These are phyloP conservation scores for Thymallus thymallus DNA, from an alignment of 2,113 vertebrate species.

Conservation along the genomic window DNA sequence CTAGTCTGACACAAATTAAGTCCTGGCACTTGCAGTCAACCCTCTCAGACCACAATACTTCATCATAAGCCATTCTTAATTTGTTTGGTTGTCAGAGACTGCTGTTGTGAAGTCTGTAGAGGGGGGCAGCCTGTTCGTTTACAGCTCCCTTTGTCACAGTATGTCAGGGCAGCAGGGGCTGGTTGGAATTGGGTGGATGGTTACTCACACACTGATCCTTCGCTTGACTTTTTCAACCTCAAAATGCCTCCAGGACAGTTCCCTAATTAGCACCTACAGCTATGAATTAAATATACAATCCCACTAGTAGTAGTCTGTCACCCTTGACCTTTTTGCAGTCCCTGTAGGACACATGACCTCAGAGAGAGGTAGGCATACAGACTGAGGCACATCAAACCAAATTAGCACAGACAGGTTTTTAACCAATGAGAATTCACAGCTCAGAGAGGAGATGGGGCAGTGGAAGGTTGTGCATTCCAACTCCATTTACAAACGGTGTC, in stretches of 20 bases:
- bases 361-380: background rate
- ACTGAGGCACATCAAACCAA: constrained; percentile 15
- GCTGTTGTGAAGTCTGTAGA: constrained; percentile 56
- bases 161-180: constrained; percentile 46
- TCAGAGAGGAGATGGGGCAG: background rate
- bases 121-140: constrained; percentile 26
- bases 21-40: constrained; percentile 68
- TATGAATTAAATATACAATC: constrained; percentile 44
- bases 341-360: constrained; percentile 14
- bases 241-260: constrained; percentile 27
- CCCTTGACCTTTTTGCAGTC: constrained; percentile 1
- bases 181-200: constrained; percentile 33
- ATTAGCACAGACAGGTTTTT: constrained; percentile 6
- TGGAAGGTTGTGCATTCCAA: background rate
- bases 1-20: constrained; percentile 72
- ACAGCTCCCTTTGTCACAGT: constrained; percentile 62
- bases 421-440: constrained; percentile 14
- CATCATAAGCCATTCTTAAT: constrained; percentile 73
- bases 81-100: constrained; percentile 65
- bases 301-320: constrained; percentile 10
- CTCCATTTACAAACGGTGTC: constrained; percentile 24
- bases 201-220: constrained; percentile 47
- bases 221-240: constrained; percentile 26
- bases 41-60: constrained; percentile 72
- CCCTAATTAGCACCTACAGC: constrained; percentile 37